Base-by-base conservation (phyloP, 2,888 invertebrate genomes). In the Cartodere bifasciata region DNA sequence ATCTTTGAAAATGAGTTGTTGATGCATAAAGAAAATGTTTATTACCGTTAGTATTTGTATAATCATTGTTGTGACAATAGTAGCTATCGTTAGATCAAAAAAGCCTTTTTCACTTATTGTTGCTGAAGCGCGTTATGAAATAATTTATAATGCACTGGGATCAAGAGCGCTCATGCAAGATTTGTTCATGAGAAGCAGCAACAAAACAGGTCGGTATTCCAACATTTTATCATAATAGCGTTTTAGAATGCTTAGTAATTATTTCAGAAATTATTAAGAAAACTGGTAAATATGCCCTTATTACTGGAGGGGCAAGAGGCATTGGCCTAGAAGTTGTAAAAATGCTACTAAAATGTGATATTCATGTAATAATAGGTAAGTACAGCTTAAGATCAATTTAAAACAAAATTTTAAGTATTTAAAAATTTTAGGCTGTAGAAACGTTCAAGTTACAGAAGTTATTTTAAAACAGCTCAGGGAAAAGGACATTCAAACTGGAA, bases 221-320 rank as follows among this genome's bases (percentile, higher is more conserved):
- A 15, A 21, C 13, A 21, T 16, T 16, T 30, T 11, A 12, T 25
- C 25, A 13, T 13, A 13, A 13, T n/a, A n/a, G n/a, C n/a, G n/a
- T n/a, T n/a, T n/a, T n/a, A n/a, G n/a, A n/a, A 16, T 13, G 14
- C 14, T n/a, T 6, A n/a, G 4, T 5, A 14, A 32, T 31, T 34
- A 45, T 68, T 59, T 29, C 42, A 74, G 81, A 68, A 50, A 63
- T 78, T 46, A 68, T 71, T 44, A 67, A 67, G 31, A 72, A 73
- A 50, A 64, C 65, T 21, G 77, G 70, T 31, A 72, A 75, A 61
- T 63, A 82, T 33, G 87, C 82, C 36, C 72, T 90, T 30, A 72
- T 90, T 37, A 90, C 90, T 6, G 90, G 90, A 25, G 90, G 88
- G 2, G 78, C 84, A 33, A 68, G 85, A 43, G 90, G 90, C 21